Evolutionary conservation across 2,113 vertebrate genomes (phyloP), one percentile per base, ranked within the genome.

Genomic region (Sander lucioperca): DNA sequence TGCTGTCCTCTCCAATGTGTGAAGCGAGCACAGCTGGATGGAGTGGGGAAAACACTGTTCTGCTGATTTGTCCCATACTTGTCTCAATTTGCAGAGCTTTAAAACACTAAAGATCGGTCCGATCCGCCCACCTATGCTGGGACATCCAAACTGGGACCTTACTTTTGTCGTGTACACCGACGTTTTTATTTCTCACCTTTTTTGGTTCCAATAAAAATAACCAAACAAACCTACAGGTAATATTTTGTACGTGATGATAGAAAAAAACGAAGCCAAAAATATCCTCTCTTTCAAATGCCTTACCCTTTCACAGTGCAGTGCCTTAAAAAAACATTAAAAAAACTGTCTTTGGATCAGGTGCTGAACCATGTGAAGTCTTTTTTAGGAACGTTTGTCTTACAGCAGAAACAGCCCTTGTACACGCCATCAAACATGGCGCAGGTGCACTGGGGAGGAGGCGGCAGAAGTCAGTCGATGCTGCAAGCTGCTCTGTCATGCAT

Each of bases 381-480:
- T 81, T 58, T 48, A 9, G 39, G 30, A 4, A n/a, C 21, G 25
- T 58, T 57, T 65, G 53, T 80, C 48, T 59, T 53, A 23, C 4
- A 79, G 2, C n/a, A 79, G 12, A 58, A 82, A 56, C 66, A 50
- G 54, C 3, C 39, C 19, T 19, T 1, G 66, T 43, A 19, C 16
- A 30, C 65, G 0, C 7, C 59, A 62, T 64, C 54, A 57, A 43
- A 65, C 83, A 70, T 8, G 83, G 14, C 66, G 13, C 77, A 84
- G 86, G 70, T 88, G 82, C 58, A 57, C 27, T 16, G 51, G 50
- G 79, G 53, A 27, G 15, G 85, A 81, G 77, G 70, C 27, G 6
- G 45, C 74, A 27, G 65, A 15, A 77, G 83, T 84, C 80, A 73
- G 59, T 1, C 3, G 62, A 85, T 68, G 66, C 63, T 7, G 54